These are phyloP conservation scores for Eupsittula cactorum DNA, from an alignment of 2,113 vertebrate species.

Conservation along the genomic window DNA sequence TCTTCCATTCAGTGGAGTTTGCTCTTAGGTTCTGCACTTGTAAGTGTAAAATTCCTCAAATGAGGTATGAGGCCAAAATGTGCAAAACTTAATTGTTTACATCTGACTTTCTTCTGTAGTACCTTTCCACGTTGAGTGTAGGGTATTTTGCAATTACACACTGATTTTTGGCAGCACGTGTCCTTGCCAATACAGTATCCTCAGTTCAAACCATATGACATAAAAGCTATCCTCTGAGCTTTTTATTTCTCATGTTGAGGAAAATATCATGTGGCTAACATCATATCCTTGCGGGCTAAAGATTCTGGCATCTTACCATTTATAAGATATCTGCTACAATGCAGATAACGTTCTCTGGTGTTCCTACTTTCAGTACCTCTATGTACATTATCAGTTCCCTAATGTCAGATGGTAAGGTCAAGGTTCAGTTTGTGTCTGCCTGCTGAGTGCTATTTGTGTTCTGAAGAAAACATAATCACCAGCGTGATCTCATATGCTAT, in stretches of 20 bases:
- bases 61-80: neutral
- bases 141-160: neutral
- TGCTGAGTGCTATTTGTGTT: slow-evolving; percentile 31
- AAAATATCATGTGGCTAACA: neutral
- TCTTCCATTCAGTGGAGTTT: neutral
- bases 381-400: neutral
- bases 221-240: neutral
- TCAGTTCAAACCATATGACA: neutral
- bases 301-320: neutral
- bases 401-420: slow-evolving; percentile 8
- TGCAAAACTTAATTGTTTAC: neutral
- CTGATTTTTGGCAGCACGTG: neutral
- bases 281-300: neutral
- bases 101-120: neutral
- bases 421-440: slow-evolving; percentile 30
- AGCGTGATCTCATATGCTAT: slow-evolving; percentile 25
- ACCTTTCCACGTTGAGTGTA: neutral
- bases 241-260: neutral
- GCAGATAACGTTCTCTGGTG: neutral
- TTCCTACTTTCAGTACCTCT: neutral
- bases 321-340: neutral
- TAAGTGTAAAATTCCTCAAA: neutral
- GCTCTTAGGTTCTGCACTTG: neutral
- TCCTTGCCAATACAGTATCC: neutral
- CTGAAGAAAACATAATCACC: slow-evolving; percentile 23